Evolutionary conservation across 1,140 invertebrate species (phyloP).

Genomic region (Anastatus disparis): DNA sequence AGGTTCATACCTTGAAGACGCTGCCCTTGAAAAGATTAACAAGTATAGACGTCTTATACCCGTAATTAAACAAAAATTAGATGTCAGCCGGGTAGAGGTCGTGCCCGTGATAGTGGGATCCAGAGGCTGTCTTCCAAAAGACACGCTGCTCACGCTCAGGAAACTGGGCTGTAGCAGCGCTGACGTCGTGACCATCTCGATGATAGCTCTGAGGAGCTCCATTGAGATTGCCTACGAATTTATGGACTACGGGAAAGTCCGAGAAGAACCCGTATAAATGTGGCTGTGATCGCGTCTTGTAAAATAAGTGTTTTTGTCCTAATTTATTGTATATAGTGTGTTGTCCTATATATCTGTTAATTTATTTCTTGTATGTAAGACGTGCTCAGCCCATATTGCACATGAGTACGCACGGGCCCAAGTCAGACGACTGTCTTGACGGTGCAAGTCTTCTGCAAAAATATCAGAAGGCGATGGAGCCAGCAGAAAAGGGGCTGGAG

Average conservation of each 20-base stretch:
- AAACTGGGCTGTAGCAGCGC: background rate
- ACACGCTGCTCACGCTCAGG: background rate
- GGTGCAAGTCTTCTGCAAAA: too few relatives aligned
- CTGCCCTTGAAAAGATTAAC: background rate
- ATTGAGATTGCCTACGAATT: conserved; percentile 17
- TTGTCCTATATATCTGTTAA: too few relatives aligned
- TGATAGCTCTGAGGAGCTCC: conserved; percentile 5
- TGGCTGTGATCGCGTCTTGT: too few relatives aligned
- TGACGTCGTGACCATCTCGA: background rate
- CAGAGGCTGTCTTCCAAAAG: background rate
- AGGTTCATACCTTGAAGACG: background rate
- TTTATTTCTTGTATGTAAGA: too few relatives aligned
- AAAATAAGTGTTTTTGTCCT: too few relatives aligned
- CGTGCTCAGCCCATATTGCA: too few relatives aligned
- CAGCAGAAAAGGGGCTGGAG: too few relatives aligned
- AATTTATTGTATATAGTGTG: too few relatives aligned
- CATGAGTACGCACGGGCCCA: too few relatives aligned
- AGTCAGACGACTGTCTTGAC: too few relatives aligned
- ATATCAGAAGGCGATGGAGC: too few relatives aligned
- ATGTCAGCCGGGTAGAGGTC: background rate
- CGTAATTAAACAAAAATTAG: background rate
- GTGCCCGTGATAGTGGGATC: background rate
- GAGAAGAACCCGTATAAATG: too few relatives aligned
- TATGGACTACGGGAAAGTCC: background rate
- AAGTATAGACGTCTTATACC: background rate